These are phyloP conservation scores for Chiloscyllium punctatum DNA, from an alignment of 2,797 vertebrate species.

Conservation along the genomic window DNA sequence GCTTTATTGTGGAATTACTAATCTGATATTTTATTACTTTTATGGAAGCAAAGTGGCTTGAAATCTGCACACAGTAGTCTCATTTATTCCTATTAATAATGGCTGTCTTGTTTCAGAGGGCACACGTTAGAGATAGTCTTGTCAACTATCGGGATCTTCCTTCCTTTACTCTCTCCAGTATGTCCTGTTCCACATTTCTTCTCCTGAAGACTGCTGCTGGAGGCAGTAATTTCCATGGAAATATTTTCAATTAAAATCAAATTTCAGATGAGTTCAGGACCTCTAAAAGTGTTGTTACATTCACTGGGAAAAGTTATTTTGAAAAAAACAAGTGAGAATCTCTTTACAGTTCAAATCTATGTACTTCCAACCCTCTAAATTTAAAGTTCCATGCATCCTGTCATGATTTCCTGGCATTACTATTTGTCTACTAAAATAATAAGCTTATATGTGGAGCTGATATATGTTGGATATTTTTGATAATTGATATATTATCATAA, in stretches of 20 bases:
- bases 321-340: not conserved
- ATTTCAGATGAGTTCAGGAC: not conserved
- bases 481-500: not conserved
- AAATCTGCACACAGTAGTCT: not conserved
- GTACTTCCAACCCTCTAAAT: constrained; percentile 1
- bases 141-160: not conserved
- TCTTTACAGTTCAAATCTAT: not conserved
- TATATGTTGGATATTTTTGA: not conserved
- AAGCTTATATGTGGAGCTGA: not conserved
- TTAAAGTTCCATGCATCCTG: not conserved
- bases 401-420: not conserved
- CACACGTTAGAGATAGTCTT: not conserved
- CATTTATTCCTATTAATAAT: not conserved
- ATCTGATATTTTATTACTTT: constrained; percentile 4
- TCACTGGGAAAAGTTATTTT: not conserved
- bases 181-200: not conserved
- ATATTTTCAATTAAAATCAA: not conserved
- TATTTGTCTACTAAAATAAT: not conserved
- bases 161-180: not conserved
- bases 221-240: not conserved
- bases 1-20: not conserved
- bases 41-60: not conserved
- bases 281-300: not conserved
- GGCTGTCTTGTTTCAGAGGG: not conserved
- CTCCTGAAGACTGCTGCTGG: not conserved